Percentiles rank a stretch among this genome's conserved stretches.
Evolutionary conservation across 35 echinoderm and acorn worm genomes (phyloP).

Genomic region (Eucidaris tribuloides): DNA sequence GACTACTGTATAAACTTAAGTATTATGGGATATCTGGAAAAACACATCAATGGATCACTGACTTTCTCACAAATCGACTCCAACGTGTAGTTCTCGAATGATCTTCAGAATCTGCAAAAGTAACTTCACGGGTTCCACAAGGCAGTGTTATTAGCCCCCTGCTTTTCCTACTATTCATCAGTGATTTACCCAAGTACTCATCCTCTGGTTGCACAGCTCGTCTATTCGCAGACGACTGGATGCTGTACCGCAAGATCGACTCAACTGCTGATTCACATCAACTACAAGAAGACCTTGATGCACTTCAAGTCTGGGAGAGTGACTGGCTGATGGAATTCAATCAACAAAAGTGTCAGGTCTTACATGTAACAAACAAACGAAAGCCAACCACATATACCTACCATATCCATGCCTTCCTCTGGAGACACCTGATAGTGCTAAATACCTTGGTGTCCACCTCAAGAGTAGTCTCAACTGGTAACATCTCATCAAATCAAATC

Average conservation of each 20-base stretch:
- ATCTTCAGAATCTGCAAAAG: background rate
- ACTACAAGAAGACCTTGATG: slow-evolving; percentile 7
- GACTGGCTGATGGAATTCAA: slow-evolving; percentile 22
- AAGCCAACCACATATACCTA: background rate
- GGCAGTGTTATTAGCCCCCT: slow-evolving; percentile 36
- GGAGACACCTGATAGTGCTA: background rate
- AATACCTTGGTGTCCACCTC: slow-evolving; percentile 17
- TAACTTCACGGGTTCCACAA: slow-evolving; percentile 45
- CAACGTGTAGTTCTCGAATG: slow-evolving; percentile 33
- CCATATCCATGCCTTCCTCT: background rate
- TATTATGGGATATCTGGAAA: background rate
- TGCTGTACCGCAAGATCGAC: slow-evolving; percentile 9
- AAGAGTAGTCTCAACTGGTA: background rate
- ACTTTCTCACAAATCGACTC: slow-evolving; percentile 10
- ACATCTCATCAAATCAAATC: background rate
- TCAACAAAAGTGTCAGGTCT: slow-evolving; percentile 9
- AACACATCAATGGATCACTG: slow-evolving; percentile 24
- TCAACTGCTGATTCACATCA: background rate
- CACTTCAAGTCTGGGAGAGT: slow-evolving; percentile 19
- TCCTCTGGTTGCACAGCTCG: background rate
- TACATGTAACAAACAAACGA: slow-evolving; percentile 20
- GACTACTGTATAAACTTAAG: slow-evolving; percentile 6
- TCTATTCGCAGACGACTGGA: slow-evolving; percentile 25
- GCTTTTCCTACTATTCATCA: slow-evolving; percentile 23
- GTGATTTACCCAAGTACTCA: slow-evolving; percentile 24